Conservation (phyloP, 1,140 invertebrate species). For the Drosophila pseudoananassae region DNA sequence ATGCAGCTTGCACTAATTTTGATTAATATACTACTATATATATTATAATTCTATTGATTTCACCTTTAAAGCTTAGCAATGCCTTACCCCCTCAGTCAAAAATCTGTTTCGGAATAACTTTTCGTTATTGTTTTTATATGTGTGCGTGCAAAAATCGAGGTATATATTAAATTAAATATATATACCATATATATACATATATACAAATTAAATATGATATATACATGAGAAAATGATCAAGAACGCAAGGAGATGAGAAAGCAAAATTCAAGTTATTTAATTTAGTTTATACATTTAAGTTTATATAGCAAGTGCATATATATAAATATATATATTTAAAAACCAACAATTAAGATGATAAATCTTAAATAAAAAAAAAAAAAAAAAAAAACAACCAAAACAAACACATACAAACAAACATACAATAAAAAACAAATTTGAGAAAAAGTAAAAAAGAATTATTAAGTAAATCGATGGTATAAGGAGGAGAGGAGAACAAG, state of each 20-base stretch:
- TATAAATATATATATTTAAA: constrained; percentile 59
- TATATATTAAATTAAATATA: constrained; percentile 31
- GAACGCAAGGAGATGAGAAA: constrained; percentile 42
- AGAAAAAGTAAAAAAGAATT: constrained; percentile 68
- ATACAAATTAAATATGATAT: constrained; percentile 49
- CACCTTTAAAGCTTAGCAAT: constrained; percentile 12
- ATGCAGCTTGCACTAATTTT: constrained; percentile 42
- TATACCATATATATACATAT: constrained; percentile 37
- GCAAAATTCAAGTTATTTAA: constrained; percentile 78
- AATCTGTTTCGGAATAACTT: constrained; percentile 19
- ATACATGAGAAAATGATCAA: constrained; percentile 42
- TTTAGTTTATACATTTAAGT: constrained; percentile 78
- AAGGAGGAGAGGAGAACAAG: constrained; percentile 53
- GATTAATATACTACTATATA: constrained; percentile 4
- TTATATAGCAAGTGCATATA: constrained; percentile 78
- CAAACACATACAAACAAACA: constrained; percentile 56
- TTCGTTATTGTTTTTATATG: constrained; percentile 73
- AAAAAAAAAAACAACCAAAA: constrained; percentile 54
- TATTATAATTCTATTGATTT: constrained; percentile 10
- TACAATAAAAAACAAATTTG: constrained; percentile 70
- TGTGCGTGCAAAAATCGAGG: constrained; percentile 66
- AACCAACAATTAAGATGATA: constrained; percentile 55
- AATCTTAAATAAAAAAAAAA: constrained; percentile 57
- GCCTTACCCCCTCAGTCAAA: constrained; percentile 15
- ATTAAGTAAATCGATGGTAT: constrained; percentile 57